phyloP scores from a whole-genome alignment of 1,140 invertebrate genomes.

The Aphelenchoides besseyi region DNA sequence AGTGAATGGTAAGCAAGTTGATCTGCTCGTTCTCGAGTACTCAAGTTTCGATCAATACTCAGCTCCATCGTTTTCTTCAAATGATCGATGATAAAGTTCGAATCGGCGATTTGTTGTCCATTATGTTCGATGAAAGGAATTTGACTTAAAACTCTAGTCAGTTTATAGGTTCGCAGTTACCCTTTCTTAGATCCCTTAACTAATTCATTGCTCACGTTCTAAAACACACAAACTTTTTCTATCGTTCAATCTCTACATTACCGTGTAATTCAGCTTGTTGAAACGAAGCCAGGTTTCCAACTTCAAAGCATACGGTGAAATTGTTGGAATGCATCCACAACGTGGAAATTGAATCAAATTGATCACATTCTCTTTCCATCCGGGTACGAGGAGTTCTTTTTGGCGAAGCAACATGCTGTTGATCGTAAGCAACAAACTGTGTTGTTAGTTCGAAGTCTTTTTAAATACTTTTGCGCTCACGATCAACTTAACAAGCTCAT shows the following conservation, averaged over 20 bases:
- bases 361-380: constrained; percentile 84
- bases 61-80: constrained; percentile 39
- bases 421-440: too few relatives aligned
- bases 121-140: constrained; percentile 49
- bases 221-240: too few relatives aligned
- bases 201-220: constrained; percentile 15
- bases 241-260: constrained; percentile 62
- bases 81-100: constrained; percentile 42
- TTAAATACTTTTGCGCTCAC: too few relatives aligned
- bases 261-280: constrained; percentile 85
- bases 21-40: constrained; percentile 11
- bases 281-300: constrained; percentile 88
- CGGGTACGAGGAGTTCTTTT: constrained; percentile 55
- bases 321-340: constrained; percentile 75
- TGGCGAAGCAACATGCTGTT: too few relatives aligned
- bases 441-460: too few relatives aligned
- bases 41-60: constrained; percentile 10
- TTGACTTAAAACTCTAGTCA: not conserved
- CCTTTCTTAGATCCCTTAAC: not conserved
- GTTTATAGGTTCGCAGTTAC: too few relatives aligned
- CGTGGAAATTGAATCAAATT: constrained; percentile 88
- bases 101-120: constrained; percentile 49
- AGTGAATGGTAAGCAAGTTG: not conserved
- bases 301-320: constrained; percentile 86
- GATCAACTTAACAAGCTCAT: too few relatives aligned